Conservation (phyloP, 2,888 invertebrate species). For the Panopea generosa region DNA sequence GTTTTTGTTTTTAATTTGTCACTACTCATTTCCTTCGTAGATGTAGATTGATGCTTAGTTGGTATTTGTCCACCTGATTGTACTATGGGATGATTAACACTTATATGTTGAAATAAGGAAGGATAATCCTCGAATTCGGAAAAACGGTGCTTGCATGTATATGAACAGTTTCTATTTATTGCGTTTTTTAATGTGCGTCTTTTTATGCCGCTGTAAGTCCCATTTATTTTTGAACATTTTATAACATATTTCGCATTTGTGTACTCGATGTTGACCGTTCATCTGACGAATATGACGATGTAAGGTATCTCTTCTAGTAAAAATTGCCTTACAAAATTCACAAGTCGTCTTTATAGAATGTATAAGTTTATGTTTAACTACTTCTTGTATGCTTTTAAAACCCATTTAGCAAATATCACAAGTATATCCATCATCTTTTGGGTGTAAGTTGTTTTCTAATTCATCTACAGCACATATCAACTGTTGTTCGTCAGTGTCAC, state of each 20-base stretch:
- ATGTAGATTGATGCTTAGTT: too few species aligned
- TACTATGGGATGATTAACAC: slow-evolving; percentile 21
- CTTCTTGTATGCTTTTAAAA: slow-evolving; percentile 11
- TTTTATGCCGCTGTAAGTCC: neutral
- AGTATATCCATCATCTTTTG: neutral
- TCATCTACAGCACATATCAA: too few species aligned
- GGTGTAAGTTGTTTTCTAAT: too few species aligned
- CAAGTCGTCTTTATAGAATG: neutral
- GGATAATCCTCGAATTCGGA: slow-evolving; percentile 13
- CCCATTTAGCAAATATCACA: slow-evolving; percentile 18
- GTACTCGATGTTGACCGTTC: neutral
- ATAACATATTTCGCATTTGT: neutral
- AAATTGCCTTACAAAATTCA: neutral
- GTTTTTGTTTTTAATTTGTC: neutral
- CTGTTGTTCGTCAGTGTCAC: too few species aligned
- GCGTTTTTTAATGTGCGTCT: neutral
- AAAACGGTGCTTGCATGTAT: slow-evolving; percentile 21
- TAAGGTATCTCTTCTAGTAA: neutral
- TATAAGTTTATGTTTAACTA: slow-evolving; percentile 6
- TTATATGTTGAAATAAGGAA: slow-evolving; percentile 16
- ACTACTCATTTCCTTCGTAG: neutral
- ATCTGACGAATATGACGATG: neutral
- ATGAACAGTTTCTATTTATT: neutral
- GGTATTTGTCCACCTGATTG: slow-evolving; percentile 19
- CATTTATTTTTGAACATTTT: neutral